These are phyloP conservation scores for Dendrophyllia cribrosa DNA, from an alignment of 64 coral and sea anemone genomes.

Conservation along the genomic window DNA sequence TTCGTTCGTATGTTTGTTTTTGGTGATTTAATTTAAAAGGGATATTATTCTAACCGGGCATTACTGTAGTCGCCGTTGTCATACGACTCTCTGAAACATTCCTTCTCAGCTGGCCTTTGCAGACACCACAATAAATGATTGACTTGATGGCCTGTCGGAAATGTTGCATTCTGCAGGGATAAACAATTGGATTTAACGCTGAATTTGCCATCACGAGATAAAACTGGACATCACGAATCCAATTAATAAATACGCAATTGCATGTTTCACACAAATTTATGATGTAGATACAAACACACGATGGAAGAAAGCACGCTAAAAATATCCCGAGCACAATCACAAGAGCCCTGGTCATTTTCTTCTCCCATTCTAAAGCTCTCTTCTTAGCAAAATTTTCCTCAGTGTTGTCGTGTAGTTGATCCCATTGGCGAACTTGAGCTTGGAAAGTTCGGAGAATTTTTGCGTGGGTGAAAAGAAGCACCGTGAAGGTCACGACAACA, in stretches of 20 bases:
- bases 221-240: slow-evolving; percentile 70
- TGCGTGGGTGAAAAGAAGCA: slow-evolving; percentile 71
- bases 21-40: too few species aligned
- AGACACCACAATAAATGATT: neutral
- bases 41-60: too few species aligned
- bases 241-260: slow-evolving; percentile 69
- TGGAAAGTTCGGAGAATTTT: slow-evolving; percentile 70
- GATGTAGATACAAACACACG: slow-evolving; percentile 73
- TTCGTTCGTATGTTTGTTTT: too few species aligned
- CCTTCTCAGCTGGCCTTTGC: neutral
- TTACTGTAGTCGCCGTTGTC: too few species aligned
- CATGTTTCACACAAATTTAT: slow-evolving; percentile 81
- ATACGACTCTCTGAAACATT: neutral
- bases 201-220: slow-evolving; percentile 71
- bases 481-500: slow-evolving; percentile 59
- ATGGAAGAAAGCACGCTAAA: slow-evolving; percentile 68
- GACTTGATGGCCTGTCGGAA: slow-evolving; percentile 61
- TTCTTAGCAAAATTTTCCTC: slow-evolving; percentile 62
- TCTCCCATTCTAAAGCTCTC: slow-evolving; percentile 61
- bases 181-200: slow-evolving; percentile 75
- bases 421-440: slow-evolving; percentile 50
- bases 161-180: slow-evolving; percentile 67
- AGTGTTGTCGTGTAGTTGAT: slow-evolving; percentile 43
- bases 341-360: slow-evolving; percentile 78
- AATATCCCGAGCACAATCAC: slow-evolving; percentile 73